phyloP scores from a whole-genome alignment of 2,888 invertebrate species.

The Xanthorhoe designata region DNA sequence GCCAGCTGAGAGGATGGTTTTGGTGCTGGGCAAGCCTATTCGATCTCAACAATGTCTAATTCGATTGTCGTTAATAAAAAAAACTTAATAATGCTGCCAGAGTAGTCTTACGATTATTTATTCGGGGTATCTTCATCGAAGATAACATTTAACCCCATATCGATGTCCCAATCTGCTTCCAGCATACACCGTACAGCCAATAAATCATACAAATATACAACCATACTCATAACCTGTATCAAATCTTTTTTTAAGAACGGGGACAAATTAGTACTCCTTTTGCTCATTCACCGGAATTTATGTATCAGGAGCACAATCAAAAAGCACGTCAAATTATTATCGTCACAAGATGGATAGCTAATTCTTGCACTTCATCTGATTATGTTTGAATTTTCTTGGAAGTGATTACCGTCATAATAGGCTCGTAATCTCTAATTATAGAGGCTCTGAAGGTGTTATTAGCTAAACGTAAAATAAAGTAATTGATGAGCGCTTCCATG shows the following conservation, averaged over 20 bases:
- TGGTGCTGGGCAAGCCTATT: no score
- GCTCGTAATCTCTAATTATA: background rate
- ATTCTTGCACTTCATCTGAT: conserved; percentile 67
- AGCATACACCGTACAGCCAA: background rate
- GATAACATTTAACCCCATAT: background rate
- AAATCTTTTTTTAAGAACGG: conserved; percentile 7
- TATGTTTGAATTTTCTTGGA: conserved; percentile 38
- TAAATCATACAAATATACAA: conserved; percentile 3
- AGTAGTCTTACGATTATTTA: background rate
- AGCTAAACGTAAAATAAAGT: no score
- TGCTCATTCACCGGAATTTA: conserved; percentile 52
- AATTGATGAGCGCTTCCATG: no score
- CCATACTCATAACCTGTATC: background rate
- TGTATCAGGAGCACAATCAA: conserved; percentile 57
- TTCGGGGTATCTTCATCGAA: background rate
- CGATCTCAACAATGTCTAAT: no score
- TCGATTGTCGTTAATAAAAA: no score
- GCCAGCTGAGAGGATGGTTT: no score
- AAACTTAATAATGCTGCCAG: no score
- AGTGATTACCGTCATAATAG: background rate
- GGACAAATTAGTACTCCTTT: conserved; percentile 11
- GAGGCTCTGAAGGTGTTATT: background rate
- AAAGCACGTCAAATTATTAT: conserved; percentile 76
- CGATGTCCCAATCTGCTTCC: background rate
- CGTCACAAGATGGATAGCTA: conserved; percentile 78